phyloP scores from a whole-genome alignment of 2,113 vertebrate genomes.

The Elanoides forficatus region DNA sequence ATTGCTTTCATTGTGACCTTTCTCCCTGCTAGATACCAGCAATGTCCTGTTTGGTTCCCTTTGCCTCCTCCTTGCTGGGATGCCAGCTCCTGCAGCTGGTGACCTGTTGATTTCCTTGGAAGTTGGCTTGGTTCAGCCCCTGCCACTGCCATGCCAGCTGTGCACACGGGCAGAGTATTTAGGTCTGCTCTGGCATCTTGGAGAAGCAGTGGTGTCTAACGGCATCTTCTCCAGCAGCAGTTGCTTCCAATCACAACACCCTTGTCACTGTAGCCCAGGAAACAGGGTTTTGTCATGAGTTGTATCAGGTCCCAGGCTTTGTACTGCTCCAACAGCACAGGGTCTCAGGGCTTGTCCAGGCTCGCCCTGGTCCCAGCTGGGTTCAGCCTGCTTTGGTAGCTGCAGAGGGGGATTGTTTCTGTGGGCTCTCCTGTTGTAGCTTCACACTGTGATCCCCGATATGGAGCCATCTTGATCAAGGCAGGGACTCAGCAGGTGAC shows the following conservation, averaged over 20 bases:
- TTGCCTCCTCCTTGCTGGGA: neutral
- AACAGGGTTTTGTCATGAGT: neutral
- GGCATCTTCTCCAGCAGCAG: neutral
- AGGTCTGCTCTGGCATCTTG: neutral
- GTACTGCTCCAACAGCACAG: neutral
- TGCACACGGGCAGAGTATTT: neutral
- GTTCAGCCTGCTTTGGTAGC: neutral
- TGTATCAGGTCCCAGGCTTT: neutral
- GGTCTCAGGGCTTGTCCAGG: neutral
- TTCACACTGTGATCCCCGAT: neutral
- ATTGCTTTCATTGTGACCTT: neutral
- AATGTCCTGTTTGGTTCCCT: neutral
- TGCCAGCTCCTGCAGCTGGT: neutral
- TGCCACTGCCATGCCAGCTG: neutral
- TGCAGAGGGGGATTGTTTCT: neutral
- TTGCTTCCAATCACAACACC: neutral
- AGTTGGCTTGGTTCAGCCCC: neutral
- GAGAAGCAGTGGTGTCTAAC: neutral
- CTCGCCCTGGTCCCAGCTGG: neutral
- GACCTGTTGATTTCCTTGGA: neutral
- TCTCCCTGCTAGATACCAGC: rapidly evolving
- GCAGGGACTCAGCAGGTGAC: neutral
- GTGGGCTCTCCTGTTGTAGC: neutral
- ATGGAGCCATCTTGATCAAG: neutral
- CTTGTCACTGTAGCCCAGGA: neutral